These are phyloP conservation scores for Pampusana beccarii DNA, from an alignment of 2,113 vertebrate species.

Conservation along the genomic window DNA sequence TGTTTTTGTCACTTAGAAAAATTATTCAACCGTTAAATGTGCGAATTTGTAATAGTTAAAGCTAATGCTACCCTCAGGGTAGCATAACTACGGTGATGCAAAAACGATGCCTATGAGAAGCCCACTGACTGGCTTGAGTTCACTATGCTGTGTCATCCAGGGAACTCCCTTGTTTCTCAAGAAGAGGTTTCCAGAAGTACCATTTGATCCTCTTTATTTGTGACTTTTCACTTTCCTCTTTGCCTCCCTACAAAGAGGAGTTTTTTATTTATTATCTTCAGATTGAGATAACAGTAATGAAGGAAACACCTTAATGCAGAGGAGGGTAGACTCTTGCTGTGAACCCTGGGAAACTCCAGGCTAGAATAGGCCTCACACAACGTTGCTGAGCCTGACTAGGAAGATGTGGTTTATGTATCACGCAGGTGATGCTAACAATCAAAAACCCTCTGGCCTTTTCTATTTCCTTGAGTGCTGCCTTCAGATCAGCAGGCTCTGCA, in stretches of 20 bases:
- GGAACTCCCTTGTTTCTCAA: not conserved
- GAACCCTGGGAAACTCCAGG: not conserved
- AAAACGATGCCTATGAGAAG: not conserved
- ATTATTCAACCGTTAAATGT: not conserved
- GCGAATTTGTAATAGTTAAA: not conserved
- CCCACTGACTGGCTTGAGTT: not conserved
- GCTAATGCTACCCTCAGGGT: not conserved
- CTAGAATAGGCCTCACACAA: not conserved
- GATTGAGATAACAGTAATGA: not conserved
- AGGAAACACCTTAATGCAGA: not conserved
- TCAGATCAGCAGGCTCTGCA: not conserved
- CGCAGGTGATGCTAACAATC: not conserved
- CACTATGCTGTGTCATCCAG: not conserved
- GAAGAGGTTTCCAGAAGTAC: not conserved
- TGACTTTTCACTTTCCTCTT: not conserved
- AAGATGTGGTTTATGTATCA: not conserved
- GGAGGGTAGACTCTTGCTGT: not conserved
- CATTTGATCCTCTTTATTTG: not conserved
- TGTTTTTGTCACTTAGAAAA: not conserved
- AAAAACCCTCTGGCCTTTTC: not conserved
- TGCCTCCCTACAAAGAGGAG: not conserved
- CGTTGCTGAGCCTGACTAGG: not conserved
- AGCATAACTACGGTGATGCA: not conserved
- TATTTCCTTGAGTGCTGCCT: not conserved
- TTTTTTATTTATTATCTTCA: not conserved